A percentile compares a stretch with the other conserved stretches of the same genome.
These are phyloP conservation scores for Dicrurus megarhynchus DNA, from an alignment of 2,113 vertebrate species.

Conservation along the genomic window DNA sequence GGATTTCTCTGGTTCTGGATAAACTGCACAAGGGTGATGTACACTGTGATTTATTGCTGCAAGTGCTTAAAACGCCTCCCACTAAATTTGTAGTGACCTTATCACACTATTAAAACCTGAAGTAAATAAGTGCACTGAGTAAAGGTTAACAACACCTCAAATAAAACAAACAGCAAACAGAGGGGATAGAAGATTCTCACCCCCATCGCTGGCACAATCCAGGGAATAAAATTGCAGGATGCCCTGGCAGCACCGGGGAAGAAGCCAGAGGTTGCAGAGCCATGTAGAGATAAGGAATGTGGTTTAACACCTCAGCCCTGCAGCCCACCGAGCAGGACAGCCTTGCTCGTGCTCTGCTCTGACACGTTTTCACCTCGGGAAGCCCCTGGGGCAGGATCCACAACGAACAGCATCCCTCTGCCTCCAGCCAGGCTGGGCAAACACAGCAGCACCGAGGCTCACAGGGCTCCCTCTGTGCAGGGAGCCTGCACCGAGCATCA, in stretches of 20 bases:
- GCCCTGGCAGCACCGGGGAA: neutral
- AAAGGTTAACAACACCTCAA: constrained; percentile 65
- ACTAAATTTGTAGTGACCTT: constrained; percentile 69
- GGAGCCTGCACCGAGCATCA: neutral
- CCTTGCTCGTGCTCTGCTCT: neutral
- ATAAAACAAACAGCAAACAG: constrained; percentile 59
- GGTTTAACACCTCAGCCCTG: neutral
- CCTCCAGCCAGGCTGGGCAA: neutral
- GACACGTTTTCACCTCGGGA: neutral
- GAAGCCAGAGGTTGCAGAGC: neutral
- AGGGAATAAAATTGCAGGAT: neutral
- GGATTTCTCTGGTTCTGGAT: constrained; percentile 63
- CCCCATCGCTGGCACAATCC: neutral
- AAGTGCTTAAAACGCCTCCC: constrained; percentile 65
- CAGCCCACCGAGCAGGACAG: rapidly evolving
- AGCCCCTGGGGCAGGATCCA: neutral
- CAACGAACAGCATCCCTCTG: neutral
- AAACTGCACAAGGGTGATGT: neutral
- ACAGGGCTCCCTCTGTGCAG: neutral
- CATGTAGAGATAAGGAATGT: neutral
- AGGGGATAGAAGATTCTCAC: neutral
- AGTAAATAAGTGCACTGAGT: constrained; percentile 54
- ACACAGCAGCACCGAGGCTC: neutral
- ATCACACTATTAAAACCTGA: constrained; percentile 38
- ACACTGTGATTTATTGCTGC: constrained; percentile 65